Base-by-base conservation (phyloP, 1,140 invertebrate genomes). In the Cherax destructor region DNA sequence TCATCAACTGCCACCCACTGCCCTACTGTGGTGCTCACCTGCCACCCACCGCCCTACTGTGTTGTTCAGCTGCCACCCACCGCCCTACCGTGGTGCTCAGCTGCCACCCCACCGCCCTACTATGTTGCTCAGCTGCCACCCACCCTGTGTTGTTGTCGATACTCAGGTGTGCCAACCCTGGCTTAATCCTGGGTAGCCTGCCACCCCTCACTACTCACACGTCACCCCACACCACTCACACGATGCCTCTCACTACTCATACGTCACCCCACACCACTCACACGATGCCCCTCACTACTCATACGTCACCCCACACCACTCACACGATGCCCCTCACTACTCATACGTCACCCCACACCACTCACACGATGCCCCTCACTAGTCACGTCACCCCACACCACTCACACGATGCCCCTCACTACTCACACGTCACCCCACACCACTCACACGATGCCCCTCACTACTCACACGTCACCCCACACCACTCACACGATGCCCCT, bases 71-170 rank as follows among this genome's bases (percentile, higher is more conserved):
- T 41, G 2, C 30, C 30, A 41, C 30, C 30, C 30, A 41, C 30
- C 30, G 30, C 30, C 30, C 30, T 41, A 41, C 30, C 5, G 24
- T 74, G 7, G 24, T 30, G 61, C 13, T 5, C 61, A 16, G 18
- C 61, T 65, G 11, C 61, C 61, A 6, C 13, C 13, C 61, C 61
- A 65, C 61, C 30, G 30, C 30, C 30, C 30, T 41, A 41, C 2
- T 41, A 2, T 41, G 30, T 41, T 41, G 30, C 30, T 41, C 30
- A 41, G 30, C 30, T 41, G 30, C 30, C 30, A 41, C 30, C 30
- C 30, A 52, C 61, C 61, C 30, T 74, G 69, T 83, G 80, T 83
- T 83, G 52, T 56, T 83, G 80, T 83, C 80, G 52, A 83, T 83
- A 83, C 56, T 18, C 30, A 59, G 9, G 52, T 7, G 4, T 83